Base-by-base conservation (phyloP, 2,888 invertebrate species). In the Eristalinus sepulchralis region DNA sequence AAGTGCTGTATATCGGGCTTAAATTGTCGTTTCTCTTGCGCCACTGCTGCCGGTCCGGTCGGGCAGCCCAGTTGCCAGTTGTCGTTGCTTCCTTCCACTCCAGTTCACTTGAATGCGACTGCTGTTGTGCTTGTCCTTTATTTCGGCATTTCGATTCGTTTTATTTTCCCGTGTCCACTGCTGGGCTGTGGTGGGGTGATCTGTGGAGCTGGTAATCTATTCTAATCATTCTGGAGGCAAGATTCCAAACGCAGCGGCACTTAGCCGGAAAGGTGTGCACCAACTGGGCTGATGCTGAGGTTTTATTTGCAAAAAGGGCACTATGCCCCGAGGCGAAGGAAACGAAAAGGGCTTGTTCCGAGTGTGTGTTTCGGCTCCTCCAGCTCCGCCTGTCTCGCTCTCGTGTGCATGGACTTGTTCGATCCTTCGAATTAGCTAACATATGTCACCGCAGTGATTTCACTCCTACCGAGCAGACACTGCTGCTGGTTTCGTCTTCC, bases 391-490 rank as follows among this genome's bases (percentile, higher is more conserved):
- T 27, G 47, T 20, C 47, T 34, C 72, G 33, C 9, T 8, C 31
- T 64, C 36, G 17, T 60, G 31, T 81, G n/a, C n/a, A 39, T 64
- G 13, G 72, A 77, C 67, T 77, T 75, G 72, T 86, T 83, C 73
- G 86, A 86, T 86, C 78, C 83, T 83, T 75, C 70, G 86, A 86
- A 86, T 86, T 86, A 86, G 86, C 86, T 83, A 86, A 86, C 86
- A 86, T 86, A 86, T 86, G 86, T 86, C 86, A 86, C 86, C 83
- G 70, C 86, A 83, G 78, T 86, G 86, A 86, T 86, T 86, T 86
- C 53, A 86, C 78, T 86, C 83, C 83, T 79, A 66, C 73, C 72
- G 33, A 75, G 73, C 83, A 79, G 83, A 83, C 86, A 79, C 71
- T 60, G 71, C 70, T 83, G 83, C 79, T 78, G 75, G 73, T 62